Base-by-base conservation (phyloP, 2,888 invertebrate genomes). In the Acanthoscelides obtectus region DNA sequence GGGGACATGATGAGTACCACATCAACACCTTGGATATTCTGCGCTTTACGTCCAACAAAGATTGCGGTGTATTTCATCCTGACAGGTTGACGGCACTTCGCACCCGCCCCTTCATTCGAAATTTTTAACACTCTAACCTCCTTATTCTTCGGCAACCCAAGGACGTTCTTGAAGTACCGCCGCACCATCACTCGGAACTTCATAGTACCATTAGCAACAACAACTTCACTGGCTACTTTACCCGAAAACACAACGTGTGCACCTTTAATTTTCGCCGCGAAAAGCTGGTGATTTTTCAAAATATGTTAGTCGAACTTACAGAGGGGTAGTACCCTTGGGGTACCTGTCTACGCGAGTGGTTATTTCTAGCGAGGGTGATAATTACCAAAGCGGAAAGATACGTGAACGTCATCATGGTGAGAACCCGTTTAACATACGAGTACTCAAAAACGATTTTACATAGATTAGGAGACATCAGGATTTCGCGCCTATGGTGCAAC, bases 31-130 rank as follows among this genome's bases (percentile, higher is more conserved):
- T 78, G 76, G 20, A 75, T 72, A 74, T 77, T 79, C 75, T 77
- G 77, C 8, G 73, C 77, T 75, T 81, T 82, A 73, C 79, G 75
- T 20, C 84, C 85, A 64, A 85, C 80, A 78, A 85, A 85, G 76
- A 85, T 84, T 21, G 84, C 85, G 19, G 83, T 84, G 76, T 84
- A 85, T 76, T 84, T 82, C 72, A 81, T 80, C 72, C 85, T 79
- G 71, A 85, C 80, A 63, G 83, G 80, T 77, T 83, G 83, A 71
- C 84, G 79, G 75, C 85, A 85, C 78, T 81, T 82, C 20, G 81
- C 80, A 74, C 85, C 85, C 78, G 85, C 85, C 76, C 83, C 84
- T 19, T 83, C 81, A 69, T 79, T 79, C 71, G 85, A 77, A 22
- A 75, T 80, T 78, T 85, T 84, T 70, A 80, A 75, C 76, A 85